Evolutionary conservation across 2,888 invertebrate species (phyloP), one percentile per base, ranked within the genome.

Genomic region (Hipparchia semele): DNA sequence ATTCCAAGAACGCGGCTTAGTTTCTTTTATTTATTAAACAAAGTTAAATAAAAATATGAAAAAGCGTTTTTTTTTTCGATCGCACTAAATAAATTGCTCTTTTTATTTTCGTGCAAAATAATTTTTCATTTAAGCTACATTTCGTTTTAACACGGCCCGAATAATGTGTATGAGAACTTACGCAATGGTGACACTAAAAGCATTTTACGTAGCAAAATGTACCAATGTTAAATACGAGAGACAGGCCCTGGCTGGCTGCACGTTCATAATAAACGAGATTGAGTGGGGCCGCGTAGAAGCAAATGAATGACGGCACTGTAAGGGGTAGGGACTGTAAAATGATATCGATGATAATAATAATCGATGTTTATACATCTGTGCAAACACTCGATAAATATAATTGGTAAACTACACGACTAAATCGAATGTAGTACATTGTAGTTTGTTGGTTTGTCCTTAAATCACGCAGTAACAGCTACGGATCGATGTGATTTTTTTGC

Each of bases 261-360:
- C 87, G 91, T 89, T 89, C 88, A 89, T 92, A 91, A 92, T 92
- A 89, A 91, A 92, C 89, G 89, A 91, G 90, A 91, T 91, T 90
- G 92, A 92, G 91, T 88, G 86, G 89, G 89, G 89, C 87, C 87
- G 85, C 84, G 89, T 84, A 87, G 87, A 87, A 87, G 85, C 87
- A 90, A 92, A 91, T 92, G 92, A 92, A 91, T 90, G 91, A 90
- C 91, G 86, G 87, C 84, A 86, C 88, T 70, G 23, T 23, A 23
- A 62, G 69, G 61, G 69, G 23, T 62, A 61, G 7, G 87, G 86
- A 84, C 83, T 33, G 7, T 49, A 54, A 2, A 66, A 59, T 10
- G 10, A 59, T 39, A 54, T 66, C 66, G 66, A 54, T 66, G 9
- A n/a, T 39, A 54, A 45, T 39, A 33, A 54, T 39, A 23, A 23